phyloP scores from a whole-genome alignment of 2,113 vertebrate genomes.

The Megaceryle torquata region DNA sequence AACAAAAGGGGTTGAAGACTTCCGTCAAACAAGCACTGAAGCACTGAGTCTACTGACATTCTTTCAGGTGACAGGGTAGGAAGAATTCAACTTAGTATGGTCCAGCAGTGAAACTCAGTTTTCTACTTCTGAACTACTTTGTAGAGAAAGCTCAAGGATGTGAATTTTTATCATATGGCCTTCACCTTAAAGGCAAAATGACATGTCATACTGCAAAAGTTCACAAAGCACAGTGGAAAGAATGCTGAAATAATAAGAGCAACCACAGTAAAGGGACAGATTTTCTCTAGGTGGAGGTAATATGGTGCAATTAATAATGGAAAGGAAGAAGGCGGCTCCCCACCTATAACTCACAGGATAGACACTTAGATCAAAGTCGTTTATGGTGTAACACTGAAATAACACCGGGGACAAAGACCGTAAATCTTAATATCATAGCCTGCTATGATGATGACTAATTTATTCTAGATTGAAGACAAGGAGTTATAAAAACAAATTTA shows the following conservation, averaged over 20 bases:
- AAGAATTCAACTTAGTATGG: not conserved
- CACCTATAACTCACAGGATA: not conserved
- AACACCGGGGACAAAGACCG: not conserved
- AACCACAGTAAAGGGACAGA: not conserved
- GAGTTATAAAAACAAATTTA: constrained; percentile 38
- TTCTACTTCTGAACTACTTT: not conserved
- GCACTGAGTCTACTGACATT: not conserved
- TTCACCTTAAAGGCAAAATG: constrained; percentile 4
- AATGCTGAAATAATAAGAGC: not conserved
- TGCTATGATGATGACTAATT: constrained; percentile 8
- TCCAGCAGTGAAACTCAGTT: not conserved
- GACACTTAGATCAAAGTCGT: not conserved
- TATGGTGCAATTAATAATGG: not conserved
- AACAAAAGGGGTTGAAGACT: not conserved
- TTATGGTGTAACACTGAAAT: not conserved
- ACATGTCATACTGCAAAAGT: not conserved
- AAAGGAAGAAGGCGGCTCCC: not conserved
- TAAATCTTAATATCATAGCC: not conserved
- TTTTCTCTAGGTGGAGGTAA: not conserved
- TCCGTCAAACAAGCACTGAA: not conserved
- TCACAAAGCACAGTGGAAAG: not conserved
- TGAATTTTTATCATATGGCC: not conserved
- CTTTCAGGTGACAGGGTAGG: not conserved
- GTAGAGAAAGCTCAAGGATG: not conserved
- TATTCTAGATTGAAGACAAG: constrained; percentile 10